A percentile compares a stretch with the other conserved stretches of the same genome.
Evolutionary conservation across 1,140 invertebrate species (phyloP).

Genomic region (Mamestra configurata): DNA sequence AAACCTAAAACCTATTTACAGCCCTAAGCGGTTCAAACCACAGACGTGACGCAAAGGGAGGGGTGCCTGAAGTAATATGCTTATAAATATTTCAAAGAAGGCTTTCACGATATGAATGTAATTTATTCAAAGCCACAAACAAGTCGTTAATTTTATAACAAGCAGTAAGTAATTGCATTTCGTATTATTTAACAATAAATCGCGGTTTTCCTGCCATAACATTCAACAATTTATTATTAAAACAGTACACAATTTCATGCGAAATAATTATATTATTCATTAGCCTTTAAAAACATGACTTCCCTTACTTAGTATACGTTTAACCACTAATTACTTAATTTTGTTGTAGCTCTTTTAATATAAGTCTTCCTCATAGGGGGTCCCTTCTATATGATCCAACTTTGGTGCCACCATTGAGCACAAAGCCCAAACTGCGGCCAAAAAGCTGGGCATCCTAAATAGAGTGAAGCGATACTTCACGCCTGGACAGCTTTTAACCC

Average conservation of each 20-base stretch:
- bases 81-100: constrained; percentile 7
- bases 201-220: constrained; percentile 23
- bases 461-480: too few relatives aligned
- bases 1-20: neutral
- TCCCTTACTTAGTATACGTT: neutral
- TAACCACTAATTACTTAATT: too few relatives aligned
- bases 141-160: neutral
- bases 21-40: neutral
- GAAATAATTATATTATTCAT: neutral
- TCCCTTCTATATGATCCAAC: too few relatives aligned
- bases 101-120: neutral
- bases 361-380: too few relatives aligned
- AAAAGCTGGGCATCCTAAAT: too few relatives aligned
- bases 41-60: neutral
- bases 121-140: neutral
- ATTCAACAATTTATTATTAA: constrained; percentile 4
- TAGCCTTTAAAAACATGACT: neutral
- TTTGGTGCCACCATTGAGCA: too few relatives aligned
- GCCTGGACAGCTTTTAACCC: too few relatives aligned
- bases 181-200: neutral
- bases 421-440: too few relatives aligned
- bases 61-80: neutral
- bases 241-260: neutral
- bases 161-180: neutral
- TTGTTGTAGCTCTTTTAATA: too few relatives aligned